A percentile compares a stretch with the other conserved stretches of the same genome.
These are phyloP conservation scores for Apomyelois bistriatella DNA, from an alignment of 2,888 invertebrate species.

Conservation along the genomic window DNA sequence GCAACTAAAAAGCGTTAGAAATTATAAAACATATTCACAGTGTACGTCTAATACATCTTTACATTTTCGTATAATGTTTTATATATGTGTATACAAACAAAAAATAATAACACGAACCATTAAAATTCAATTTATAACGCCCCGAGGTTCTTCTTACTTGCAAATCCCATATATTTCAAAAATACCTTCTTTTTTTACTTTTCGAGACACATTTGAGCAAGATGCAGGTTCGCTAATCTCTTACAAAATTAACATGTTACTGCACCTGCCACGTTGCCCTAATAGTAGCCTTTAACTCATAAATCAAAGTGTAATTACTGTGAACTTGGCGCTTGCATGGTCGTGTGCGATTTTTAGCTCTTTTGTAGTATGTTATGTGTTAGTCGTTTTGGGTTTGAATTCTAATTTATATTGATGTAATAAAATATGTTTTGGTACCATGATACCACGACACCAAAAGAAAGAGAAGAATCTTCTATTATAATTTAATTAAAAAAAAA, in stretches of 20 bases:
- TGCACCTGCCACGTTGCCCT: conserved; percentile 33
- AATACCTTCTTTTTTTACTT: neutral
- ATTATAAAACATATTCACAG: no score
- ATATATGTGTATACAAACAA: neutral
- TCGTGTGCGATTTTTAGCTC: conserved; percentile 25
- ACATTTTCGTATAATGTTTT: no score
- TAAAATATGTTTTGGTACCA: neutral
- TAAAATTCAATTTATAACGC: conserved; percentile 1
- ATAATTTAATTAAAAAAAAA: no score
- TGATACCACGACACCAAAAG: no score
- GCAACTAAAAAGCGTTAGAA: no score
- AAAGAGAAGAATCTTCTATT: no score
- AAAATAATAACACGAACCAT: neutral
- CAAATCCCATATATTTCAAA: neutral
- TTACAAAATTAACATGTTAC: conserved; percentile 53
- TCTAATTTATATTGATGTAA: conserved; percentile 5
- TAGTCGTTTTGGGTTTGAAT: conserved; percentile 11
- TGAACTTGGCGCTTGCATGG: conserved; percentile 24
- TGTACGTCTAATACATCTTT: no score
- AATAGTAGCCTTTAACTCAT: conserved; percentile 48
- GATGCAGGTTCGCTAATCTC: conserved; percentile 9
- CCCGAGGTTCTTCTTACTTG: neutral
- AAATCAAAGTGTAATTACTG: conserved; percentile 61
- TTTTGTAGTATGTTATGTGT: conserved; percentile 11
- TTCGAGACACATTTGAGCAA: neutral